phyloP scores from a whole-genome alignment of 1,140 invertebrate species.

The Lordiphosa collinella region DNA sequence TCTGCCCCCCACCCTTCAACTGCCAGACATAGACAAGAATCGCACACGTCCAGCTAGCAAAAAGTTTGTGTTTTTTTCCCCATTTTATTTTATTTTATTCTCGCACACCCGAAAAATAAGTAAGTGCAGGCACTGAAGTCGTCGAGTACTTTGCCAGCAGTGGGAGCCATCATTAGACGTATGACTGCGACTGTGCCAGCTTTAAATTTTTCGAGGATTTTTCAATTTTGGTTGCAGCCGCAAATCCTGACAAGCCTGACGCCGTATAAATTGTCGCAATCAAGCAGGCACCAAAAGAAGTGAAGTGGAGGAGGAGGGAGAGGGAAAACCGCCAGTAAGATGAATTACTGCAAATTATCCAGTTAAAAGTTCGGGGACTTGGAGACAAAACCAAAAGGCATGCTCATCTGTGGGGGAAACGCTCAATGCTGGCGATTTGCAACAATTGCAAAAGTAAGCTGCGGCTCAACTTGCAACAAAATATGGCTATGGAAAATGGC shows the following conservation, averaged over 20 bases:
- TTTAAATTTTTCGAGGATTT: conserved; percentile 21
- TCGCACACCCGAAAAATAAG: conserved; percentile 51
- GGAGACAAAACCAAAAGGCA: conserved; percentile 40
- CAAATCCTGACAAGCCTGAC: conserved; percentile 53
- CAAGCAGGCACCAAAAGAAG: conserved; percentile 43
- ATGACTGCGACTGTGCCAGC: conserved; percentile 40
- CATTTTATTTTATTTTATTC: conserved; percentile 15
- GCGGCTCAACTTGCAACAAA: no score
- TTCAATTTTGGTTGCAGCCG: conserved; percentile 37
- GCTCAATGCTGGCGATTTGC: conserved; percentile 1
- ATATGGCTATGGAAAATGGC: no score
- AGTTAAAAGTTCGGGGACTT: conserved; percentile 58
- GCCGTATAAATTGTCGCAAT: conserved; percentile 70
- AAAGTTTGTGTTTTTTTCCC: conserved; percentile 45
- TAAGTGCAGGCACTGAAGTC: conserved; percentile 40
- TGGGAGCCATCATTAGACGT: conserved; percentile 43
- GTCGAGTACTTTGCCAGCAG: conserved; percentile 29
- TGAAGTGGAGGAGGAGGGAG: neutral
- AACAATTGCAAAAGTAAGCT: no score
- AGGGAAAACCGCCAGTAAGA: conserved; percentile 59
- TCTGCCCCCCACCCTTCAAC: conserved; percentile 20
- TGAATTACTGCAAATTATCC: conserved; percentile 75
- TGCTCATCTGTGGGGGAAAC: neutral
- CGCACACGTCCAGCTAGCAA: conserved; percentile 67
- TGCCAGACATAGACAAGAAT: conserved; percentile 31